phyloP scores from a whole-genome alignment of 23 tunicate species.

The Trididemnum miniatum region DNA sequence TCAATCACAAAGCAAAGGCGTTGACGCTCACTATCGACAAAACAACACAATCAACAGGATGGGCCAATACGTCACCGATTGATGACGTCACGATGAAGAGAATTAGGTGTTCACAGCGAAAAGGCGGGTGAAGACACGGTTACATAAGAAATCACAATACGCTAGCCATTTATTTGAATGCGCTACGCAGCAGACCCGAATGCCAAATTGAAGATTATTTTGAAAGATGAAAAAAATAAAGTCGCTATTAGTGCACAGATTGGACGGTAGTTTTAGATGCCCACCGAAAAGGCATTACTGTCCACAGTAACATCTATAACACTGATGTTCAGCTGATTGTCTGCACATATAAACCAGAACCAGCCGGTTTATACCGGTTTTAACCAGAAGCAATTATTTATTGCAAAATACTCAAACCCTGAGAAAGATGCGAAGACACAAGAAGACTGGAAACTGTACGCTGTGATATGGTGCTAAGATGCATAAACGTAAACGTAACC shows the following conservation, averaged over 20 bases:
- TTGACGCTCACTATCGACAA: neutral
- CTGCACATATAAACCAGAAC: neutral
- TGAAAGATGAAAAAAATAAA: neutral
- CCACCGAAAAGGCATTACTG: conserved; percentile 14
- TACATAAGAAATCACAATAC: neutral
- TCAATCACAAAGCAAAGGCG: neutral
- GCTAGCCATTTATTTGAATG: neutral
- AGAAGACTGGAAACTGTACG: neutral
- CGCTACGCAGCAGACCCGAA: neutral
- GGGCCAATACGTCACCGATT: too few species aligned
- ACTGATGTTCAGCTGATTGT: conserved; percentile 1
- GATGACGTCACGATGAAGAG: conserved; percentile 17
- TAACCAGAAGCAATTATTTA: neutral
- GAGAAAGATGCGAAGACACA: neutral
- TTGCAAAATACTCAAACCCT: neutral
- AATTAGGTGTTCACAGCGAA: conserved; percentile 25
- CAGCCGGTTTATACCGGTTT: neutral
- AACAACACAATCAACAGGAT: conserved; percentile 9
- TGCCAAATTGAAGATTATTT: neutral
- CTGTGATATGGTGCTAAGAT: neutral
- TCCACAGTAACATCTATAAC: conserved; percentile 7
- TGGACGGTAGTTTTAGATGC: conserved; percentile 3
- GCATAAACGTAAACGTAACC: neutral
- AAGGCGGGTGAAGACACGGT: neutral
- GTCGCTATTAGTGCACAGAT: conserved; percentile 7